Base-by-base conservation (phyloP, 2,113 vertebrate genomes). In the Ginglymostoma cirratum region DNA sequence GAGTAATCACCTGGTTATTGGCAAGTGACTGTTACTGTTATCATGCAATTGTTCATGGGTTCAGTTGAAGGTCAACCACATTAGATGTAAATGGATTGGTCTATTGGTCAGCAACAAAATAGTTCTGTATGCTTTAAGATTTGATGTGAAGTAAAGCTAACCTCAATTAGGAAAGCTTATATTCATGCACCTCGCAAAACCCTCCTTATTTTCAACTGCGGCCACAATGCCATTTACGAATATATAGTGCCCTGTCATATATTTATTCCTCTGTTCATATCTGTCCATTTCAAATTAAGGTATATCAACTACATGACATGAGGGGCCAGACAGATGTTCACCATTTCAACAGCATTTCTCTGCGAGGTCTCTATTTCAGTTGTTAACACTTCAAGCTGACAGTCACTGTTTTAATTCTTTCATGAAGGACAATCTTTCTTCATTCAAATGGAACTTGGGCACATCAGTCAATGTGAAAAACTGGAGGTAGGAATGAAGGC, bases 1-100 rank as follows among this genome's bases (percentile, higher is more conserved):
- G 52, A 90, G 30, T 90, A 61, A 90, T 61, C 52, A 30, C 30
- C 52, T 65, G 52, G 52, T 90, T 90, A 65, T 76, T 15, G 23
- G 52, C 86, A 61, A 55, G 48, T 30, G 27, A 61, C 14, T 61
- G 34, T 89, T 34, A 61, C 86, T 61, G 48, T 61, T 89, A 89
- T 52, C 48, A 55, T 61, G 48, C 27, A 52, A 89, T 89, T 55
- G 27, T 30, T 89, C 48, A 61, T 55, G 86, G 24, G 86, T 61
- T 90, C 87, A 90, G 2, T 4, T 65, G 87, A 90, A 90, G 87
- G 87, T 90, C 52, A 90, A 34, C 87, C 87, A 90, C 87, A 34
- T 87, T 87, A 52, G 45, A 24, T 52, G 10, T 52, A 87, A 87
- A 27, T 90, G 52, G 87, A 90, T 61, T 61, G 87, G 27, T 52